Conservation (phyloP, 1,140 invertebrate genomes). For the Neuroterus valhalla region DNA sequence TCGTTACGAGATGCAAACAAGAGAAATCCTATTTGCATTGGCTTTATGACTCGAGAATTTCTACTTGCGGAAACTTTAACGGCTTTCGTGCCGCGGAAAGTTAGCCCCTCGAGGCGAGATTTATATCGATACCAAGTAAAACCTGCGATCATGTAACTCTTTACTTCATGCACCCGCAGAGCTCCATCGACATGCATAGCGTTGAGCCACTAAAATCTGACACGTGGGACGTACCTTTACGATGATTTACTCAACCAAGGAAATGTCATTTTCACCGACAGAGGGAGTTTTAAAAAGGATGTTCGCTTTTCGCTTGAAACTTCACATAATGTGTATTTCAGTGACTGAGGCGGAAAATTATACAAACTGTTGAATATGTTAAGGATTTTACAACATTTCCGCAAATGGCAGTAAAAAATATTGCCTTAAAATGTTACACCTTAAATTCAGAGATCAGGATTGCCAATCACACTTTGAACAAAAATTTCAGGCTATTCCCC, state of each 20-base stretch:
- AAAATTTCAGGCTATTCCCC: too few species aligned
- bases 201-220: constrained; percentile 17
- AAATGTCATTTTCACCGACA: constrained; percentile 12
- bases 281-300: not conserved
- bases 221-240: constrained; percentile 17
- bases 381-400: too few species aligned
- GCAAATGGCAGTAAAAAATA: too few species aligned
- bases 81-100: constrained; percentile 21
- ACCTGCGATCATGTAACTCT: constrained; percentile 17
- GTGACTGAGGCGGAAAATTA: too few species aligned
- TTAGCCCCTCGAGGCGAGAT: constrained; percentile 21
- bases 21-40: constrained; percentile 19
- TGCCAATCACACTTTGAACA: too few species aligned
- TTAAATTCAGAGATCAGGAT: too few species aligned
- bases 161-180: constrained; percentile 11
- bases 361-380: too few species aligned
- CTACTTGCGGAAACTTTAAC: constrained; percentile 20
- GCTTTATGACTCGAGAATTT: constrained; percentile 24
- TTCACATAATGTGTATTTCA: constrained; percentile 18
- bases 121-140: constrained; percentile 22
- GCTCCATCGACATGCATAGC: constrained; percentile 25
- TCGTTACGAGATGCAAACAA: constrained; percentile 15
- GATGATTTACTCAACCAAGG: constrained; percentile 13
- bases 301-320: constrained; percentile 2
- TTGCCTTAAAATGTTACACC: too few species aligned